phyloP scores from a whole-genome alignment of 2,113 vertebrate species.

The Zapornia atra region DNA sequence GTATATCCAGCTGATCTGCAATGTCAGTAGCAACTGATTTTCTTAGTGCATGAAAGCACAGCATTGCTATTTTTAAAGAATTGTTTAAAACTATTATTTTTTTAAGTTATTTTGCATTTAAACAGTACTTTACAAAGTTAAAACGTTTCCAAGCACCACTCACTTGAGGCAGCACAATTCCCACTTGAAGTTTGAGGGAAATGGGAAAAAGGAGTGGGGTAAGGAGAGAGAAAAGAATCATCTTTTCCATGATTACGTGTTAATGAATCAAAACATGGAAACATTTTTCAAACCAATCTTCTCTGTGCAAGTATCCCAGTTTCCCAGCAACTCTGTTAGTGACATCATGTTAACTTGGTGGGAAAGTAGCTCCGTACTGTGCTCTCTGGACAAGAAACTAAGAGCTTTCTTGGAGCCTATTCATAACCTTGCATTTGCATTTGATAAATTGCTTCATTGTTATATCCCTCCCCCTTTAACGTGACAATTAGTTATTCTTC shows the following conservation, averaged over 20 bases:
- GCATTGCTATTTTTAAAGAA: background rate
- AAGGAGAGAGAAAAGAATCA: background rate
- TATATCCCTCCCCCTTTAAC: background rate
- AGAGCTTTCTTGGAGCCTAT: slow-evolving; percentile 15
- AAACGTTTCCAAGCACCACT: background rate
- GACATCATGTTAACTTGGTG: background rate
- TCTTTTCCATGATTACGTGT: background rate
- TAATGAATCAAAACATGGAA: background rate
- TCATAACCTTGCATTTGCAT: slow-evolving; percentile 41
- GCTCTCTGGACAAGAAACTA: background rate
- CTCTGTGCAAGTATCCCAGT: background rate
- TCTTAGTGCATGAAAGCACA: background rate
- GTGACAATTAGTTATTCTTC: background rate
- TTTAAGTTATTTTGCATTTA: background rate
- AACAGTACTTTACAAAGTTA: background rate
- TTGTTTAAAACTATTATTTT: background rate
- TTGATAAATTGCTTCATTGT: slow-evolving; percentile 40
- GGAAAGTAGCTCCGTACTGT: background rate
- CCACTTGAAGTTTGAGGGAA: background rate
- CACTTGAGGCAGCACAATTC: background rate
- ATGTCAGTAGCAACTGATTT: background rate
- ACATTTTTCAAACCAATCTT: background rate
- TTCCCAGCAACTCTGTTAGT: slow-evolving; percentile 3
- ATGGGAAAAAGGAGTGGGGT: background rate
- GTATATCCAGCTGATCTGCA: background rate